Conservation (phyloP, 2,888 invertebrate species). For the Rhamnusium bicolor region DNA sequence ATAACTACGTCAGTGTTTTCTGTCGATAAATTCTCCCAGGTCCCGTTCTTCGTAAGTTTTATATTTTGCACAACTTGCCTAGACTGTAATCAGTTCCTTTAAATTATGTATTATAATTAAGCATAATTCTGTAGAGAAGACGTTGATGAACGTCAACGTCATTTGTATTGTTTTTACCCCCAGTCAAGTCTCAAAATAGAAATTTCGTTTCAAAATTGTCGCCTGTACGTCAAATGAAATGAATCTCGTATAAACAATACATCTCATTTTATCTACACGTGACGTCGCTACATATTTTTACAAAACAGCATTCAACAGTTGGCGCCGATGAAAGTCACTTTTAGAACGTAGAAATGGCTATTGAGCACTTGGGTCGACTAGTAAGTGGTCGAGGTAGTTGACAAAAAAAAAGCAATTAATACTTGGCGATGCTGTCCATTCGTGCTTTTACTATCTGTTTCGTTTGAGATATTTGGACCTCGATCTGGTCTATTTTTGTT, state of each 20-base stretch:
- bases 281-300: slow-evolving; percentile 11
- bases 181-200: not conserved
- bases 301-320: slow-evolving; percentile 26
- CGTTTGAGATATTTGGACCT: not conserved
- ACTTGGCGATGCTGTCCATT: not conserved
- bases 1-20: no score
- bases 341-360: slow-evolving; percentile 14
- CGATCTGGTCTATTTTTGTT: not conserved
- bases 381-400: not conserved
- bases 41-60: no score
- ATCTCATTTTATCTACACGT: not conserved
- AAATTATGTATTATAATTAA: no score
- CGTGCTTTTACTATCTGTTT: not conserved
- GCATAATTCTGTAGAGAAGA: no score
- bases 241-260: slow-evolving; percentile 11
- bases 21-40: no score
- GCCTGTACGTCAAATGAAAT: slow-evolving; percentile 6
- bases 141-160: no score
- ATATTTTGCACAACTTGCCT: no score
- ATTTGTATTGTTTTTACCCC: not conserved
- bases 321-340: slow-evolving; percentile 19
- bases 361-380: slow-evolving; percentile 4
- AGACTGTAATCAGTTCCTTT: no score
- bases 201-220: not conserved
- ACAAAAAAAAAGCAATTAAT: slow-evolving; percentile 16